These are phyloP conservation scores for Drosophila fuyamai DNA, from an alignment of 1,140 invertebrate genomes.

Conservation along the genomic window DNA sequence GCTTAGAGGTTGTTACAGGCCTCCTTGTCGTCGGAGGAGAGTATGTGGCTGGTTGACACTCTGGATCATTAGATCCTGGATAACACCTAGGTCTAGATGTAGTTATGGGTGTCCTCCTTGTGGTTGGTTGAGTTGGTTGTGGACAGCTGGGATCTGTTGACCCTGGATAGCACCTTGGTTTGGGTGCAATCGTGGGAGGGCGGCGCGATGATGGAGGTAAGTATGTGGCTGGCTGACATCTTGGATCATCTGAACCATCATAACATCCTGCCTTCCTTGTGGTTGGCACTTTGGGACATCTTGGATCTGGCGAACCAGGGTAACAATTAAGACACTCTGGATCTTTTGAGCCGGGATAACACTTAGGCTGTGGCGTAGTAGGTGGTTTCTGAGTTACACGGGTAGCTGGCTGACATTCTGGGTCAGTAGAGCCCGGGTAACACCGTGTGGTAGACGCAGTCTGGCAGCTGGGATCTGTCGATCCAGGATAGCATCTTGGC, in stretches of 20 bases:
- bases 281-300: conserved; percentile 52
- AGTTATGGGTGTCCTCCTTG: conserved; percentile 72
- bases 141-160: conserved; percentile 69
- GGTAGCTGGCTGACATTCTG: conserved; percentile 67
- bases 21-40: neutral
- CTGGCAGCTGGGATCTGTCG: neutral
- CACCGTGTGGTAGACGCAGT: conserved; percentile 45
- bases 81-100: conserved; percentile 56
- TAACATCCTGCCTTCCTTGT: conserved; percentile 48
- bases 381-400: conserved; percentile 42
- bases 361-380: conserved; percentile 24
- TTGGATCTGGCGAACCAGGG: conserved; percentile 73
- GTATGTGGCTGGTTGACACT: conserved; percentile 21
- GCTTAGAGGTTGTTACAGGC: conserved; percentile 36
- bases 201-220: conserved; percentile 55
- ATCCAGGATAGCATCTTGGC: conserved; percentile 37
- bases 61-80: conserved; percentile 32
- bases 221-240: conserved; percentile 84
- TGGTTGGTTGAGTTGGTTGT: conserved; percentile 5
- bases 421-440: conserved; percentile 83
- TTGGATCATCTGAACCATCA: conserved; percentile 85
- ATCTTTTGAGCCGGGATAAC: conserved; percentile 84
- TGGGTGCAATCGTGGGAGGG: conserved; percentile 18
- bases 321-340: conserved; percentile 80
- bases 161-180: conserved; percentile 65